A percentile compares a stretch with the other conserved stretches of the same genome.
Conservation (phyloP, 2,797 vertebrate genomes). For the Octomys mimax region DNA sequence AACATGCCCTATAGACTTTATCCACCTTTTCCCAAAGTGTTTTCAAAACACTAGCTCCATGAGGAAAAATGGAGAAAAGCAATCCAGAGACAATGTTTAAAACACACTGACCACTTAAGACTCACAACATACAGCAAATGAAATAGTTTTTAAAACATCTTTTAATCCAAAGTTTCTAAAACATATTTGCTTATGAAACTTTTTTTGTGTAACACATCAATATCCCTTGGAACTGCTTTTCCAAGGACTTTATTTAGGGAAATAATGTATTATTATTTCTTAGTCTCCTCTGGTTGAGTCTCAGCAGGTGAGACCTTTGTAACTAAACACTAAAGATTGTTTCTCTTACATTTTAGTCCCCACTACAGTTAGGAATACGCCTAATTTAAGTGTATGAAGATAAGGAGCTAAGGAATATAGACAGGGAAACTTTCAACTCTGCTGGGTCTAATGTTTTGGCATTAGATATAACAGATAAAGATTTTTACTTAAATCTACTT, state of each 20-base stretch:
- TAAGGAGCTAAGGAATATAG: neutral
- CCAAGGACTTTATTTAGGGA: neutral
- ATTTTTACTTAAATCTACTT: neutral
- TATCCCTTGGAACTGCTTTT: conserved; percentile 10
- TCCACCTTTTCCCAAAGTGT: conserved; percentile 6
- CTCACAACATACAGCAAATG: neutral
- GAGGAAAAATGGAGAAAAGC: neutral
- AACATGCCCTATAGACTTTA: neutral
- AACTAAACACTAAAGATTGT: neutral
- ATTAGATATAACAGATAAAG: neutral
- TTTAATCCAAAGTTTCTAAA: conserved; percentile 12
- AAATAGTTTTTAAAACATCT: neutral
- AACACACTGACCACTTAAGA: neutral
- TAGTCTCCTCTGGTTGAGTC: neutral
- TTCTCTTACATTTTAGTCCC: conserved; percentile 20
- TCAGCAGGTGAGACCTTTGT: conserved; percentile 8
- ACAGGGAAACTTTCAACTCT: conserved; percentile 30
- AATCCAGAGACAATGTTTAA: neutral
- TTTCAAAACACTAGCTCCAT: neutral
- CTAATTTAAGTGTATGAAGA: neutral
- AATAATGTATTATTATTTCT: neutral
- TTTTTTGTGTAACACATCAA: neutral
- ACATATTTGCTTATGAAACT: neutral
- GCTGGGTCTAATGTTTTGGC: conserved; percentile 2
- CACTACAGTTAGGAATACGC: neutral